These are phyloP conservation scores for Notolabrus celidotus DNA, from an alignment of 2,797 vertebrate species.

Conservation along the genomic window DNA sequence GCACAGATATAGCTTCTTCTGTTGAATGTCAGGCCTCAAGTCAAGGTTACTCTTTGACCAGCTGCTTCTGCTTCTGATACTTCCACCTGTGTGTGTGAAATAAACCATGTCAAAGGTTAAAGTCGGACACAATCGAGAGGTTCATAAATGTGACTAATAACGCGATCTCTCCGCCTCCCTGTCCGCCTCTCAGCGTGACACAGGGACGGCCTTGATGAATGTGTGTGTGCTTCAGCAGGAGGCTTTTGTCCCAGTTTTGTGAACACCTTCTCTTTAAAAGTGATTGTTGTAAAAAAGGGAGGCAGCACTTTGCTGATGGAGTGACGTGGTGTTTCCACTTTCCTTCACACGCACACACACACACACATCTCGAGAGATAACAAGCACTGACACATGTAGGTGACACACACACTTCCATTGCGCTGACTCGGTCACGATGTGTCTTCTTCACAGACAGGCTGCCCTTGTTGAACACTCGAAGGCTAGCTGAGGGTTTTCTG, in stretches of 20 bases:
- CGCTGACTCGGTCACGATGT: slow-evolving; percentile 53
- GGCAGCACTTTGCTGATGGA: slow-evolving; percentile 63
- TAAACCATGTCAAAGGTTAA: neutral
- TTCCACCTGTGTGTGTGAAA: neutral
- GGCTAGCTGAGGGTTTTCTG: slow-evolving; percentile 42
- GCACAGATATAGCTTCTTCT: neutral
- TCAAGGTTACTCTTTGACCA: neutral
- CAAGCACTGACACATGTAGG: slow-evolving; percentile 37
- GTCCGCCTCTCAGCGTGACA: slow-evolving; percentile 21
- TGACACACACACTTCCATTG: slow-evolving; percentile 37
- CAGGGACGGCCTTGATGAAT: slow-evolving; percentile 35
- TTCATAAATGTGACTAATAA: slow-evolving; percentile 31
- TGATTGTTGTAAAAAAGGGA: slow-evolving; percentile 50
- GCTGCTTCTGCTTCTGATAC: neutral
- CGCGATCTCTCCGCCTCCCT: slow-evolving; percentile 21
- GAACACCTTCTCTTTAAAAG: slow-evolving; percentile 35
- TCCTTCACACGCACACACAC: too few relatives aligned
- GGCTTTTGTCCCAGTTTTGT: too few relatives aligned
- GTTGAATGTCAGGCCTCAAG: neutral
- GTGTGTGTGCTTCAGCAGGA: neutral
- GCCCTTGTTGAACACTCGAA: slow-evolving; percentile 40
- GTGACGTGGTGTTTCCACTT: slow-evolving; percentile 55
- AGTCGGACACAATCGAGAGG: neutral
- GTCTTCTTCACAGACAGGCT: slow-evolving; percentile 8
- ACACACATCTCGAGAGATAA: slow-evolving; percentile 11